A percentile compares a stretch with the other conserved stretches of the same genome.
Evolutionary conservation across 2,888 invertebrate genomes (phyloP).

Genomic region (Drosophila aldrichi): DNA sequence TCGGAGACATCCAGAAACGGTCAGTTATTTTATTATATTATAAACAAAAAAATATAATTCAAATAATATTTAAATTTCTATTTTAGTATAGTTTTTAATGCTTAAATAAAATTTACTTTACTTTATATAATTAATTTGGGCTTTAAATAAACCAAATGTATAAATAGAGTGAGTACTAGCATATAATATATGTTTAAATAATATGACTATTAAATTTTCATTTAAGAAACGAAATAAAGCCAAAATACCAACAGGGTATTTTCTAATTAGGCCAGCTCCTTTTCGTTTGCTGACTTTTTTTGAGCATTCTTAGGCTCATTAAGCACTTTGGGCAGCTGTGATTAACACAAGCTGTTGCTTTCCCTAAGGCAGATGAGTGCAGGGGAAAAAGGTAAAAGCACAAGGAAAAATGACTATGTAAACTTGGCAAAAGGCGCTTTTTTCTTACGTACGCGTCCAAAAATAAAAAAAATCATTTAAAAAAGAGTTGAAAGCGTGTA

Average conservation of each 20-base stretch:
- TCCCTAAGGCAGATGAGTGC: slow-evolving; percentile 40
- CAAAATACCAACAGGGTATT: slow-evolving; percentile 3
- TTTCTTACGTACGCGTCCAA: slow-evolving; percentile 5
- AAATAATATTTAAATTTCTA: too few relatives aligned
- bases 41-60: too few relatives aligned
- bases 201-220: too few relatives aligned
- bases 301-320: slow-evolving; percentile 61
- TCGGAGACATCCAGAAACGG: too few relatives aligned
- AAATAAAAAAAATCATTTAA: slow-evolving; percentile 28
- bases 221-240: neutral
- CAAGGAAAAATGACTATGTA: slow-evolving; percentile 25
- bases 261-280: neutral
- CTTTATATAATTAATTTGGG: too few relatives aligned
- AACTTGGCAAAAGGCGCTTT: slow-evolving; percentile 21
- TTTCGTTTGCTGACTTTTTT: slow-evolving; percentile 2
- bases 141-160: too few relatives aligned
- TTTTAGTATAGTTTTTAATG: too few relatives aligned
- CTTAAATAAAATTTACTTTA: too few relatives aligned
- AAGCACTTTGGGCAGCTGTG: slow-evolving; percentile 70
- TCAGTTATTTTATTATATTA: too few relatives aligned
- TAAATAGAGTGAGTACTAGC: too few relatives aligned
- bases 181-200: too few relatives aligned
- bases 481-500: slow-evolving; percentile 13
- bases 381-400: slow-evolving; percentile 23
- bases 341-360: slow-evolving; percentile 75